phyloP scores from a whole-genome alignment of 2,888 invertebrate genomes.

The Melanchra persicariae region DNA sequence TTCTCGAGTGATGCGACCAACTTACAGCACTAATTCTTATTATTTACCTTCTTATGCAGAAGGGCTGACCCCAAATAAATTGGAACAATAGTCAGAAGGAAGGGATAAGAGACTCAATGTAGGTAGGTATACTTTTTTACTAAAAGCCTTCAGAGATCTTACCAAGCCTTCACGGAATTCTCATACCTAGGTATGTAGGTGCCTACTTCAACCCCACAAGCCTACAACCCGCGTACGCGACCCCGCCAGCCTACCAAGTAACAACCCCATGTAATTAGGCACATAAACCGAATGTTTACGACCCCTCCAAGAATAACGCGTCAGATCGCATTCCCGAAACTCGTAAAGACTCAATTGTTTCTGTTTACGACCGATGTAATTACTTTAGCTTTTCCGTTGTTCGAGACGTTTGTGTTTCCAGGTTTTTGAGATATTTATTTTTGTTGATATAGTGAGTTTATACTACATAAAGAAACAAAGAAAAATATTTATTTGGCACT shows the following conservation, averaged over 20 bases:
- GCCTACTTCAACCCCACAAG: background rate
- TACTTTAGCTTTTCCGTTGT: slow-evolving; percentile 49
- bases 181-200: too few species aligned
- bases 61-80: too few species aligned
- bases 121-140: background rate
- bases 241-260: slow-evolving; percentile 46
- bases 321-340: slow-evolving; percentile 54
- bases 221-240: slow-evolving; percentile 1
- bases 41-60: too few species aligned
- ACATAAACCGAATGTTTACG: slow-evolving; percentile 66
- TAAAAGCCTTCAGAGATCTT: background rate
- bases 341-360: slow-evolving; percentile 68
- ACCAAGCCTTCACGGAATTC: background rate
- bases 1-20: too few species aligned
- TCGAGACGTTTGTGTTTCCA: slow-evolving; percentile 22
- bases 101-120: too few species aligned
- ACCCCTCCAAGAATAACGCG: slow-evolving; percentile 56
- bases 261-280: slow-evolving; percentile 67
- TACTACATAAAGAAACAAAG: too few species aligned
- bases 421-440: background rate
- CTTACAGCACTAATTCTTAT: too few species aligned
- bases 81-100: too few species aligned
- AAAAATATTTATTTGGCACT: too few species aligned
- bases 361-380: slow-evolving; percentile 62
- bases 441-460: background rate